These are phyloP conservation scores for Mnemiopsis leidyi DNA, from an alignment of 37 sponge, comb jelly and placozoan genomes.

Conservation along the genomic window DNA sequence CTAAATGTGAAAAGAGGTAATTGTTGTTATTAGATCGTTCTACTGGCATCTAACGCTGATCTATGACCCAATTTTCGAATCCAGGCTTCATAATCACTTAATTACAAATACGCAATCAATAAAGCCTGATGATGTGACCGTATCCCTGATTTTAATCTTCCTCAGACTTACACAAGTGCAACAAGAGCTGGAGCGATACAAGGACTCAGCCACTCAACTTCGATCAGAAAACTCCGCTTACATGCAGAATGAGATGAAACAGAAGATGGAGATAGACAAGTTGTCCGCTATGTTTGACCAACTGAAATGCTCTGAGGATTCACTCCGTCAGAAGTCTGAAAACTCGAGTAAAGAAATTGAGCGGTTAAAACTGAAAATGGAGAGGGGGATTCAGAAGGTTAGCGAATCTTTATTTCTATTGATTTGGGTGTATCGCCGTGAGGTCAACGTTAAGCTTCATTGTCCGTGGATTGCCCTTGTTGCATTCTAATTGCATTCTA, in stretches of 20 bases:
- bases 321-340: background rate
- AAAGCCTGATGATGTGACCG: no score
- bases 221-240: background rate
- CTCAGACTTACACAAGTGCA: background rate
- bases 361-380: background rate
- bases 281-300: conserved; percentile 23
- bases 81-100: no score
- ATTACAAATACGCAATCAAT: no score
- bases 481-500: no score
- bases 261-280: conserved; percentile 27
- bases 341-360: background rate
- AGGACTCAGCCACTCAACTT: background rate
- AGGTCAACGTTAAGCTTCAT: no score
- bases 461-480: no score
- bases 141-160: no score
- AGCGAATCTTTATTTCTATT: background rate
- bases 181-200: background rate
- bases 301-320: background rate
- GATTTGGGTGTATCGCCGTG: background rate
- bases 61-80: no score
- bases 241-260: conserved; percentile 20
- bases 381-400: conserved; percentile 25
- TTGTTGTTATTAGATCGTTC: no score
- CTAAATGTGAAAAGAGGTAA: conserved; percentile 4
- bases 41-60: no score